A percentile compares a stretch with the other conserved stretches of the same genome.
phyloP scores from a whole-genome alignment of 2,113 vertebrate species.

The Raja brachyura region DNA sequence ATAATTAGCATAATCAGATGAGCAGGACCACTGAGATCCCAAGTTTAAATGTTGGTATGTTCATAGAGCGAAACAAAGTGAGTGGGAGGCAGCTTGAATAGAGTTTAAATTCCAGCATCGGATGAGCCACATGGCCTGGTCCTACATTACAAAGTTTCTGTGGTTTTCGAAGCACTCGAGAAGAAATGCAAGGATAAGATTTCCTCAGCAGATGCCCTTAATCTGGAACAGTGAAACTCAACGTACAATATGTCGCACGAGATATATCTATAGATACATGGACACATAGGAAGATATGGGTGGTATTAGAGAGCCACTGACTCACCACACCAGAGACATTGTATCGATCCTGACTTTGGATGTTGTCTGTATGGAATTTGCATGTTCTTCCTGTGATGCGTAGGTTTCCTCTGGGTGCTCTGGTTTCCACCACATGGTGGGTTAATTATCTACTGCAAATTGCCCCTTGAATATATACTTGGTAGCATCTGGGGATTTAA shows the following conservation, averaged over 20 bases:
- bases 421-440: too few relatives aligned
- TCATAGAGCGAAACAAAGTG: neutral
- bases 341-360: too few relatives aligned
- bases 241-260: neutral
- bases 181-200: neutral
- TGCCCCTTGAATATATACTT: too few relatives aligned
- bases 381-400: too few relatives aligned
- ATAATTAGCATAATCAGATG: neutral
- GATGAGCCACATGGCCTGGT: neutral
- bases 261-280: neutral
- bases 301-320: too few relatives aligned
- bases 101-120: neutral
- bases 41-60: neutral
- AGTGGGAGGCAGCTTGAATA: neutral
- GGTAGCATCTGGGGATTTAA: too few relatives aligned
- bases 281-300: neutral
- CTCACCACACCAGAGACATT: too few relatives aligned
- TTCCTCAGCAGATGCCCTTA: neutral
- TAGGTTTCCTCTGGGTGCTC: too few relatives aligned
- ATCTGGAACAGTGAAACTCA: neutral
- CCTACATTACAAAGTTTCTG: neutral
- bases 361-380: too few relatives aligned
- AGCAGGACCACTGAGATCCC: neutral
- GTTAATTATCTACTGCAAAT: too few relatives aligned
- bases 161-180: neutral